These are phyloP conservation scores for Sarcophaga subvicina DNA, from an alignment of 2,888 invertebrate genomes.

Conservation along the genomic window DNA sequence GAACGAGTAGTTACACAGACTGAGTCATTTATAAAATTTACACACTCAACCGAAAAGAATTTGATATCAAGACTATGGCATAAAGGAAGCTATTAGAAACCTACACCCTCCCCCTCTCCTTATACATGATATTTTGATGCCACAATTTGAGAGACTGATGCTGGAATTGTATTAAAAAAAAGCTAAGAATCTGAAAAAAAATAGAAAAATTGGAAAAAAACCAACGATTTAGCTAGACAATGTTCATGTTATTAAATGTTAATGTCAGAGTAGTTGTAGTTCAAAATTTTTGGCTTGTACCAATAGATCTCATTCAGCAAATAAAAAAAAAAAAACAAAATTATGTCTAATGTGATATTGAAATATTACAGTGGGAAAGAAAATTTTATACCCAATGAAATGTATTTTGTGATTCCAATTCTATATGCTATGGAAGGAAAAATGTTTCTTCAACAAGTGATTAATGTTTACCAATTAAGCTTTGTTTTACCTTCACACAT, in stretches of 20 bases:
- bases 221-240: conserved; percentile 54
- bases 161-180: too few species aligned
- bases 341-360: too few species aligned
- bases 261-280: conserved; percentile 54
- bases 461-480: too few species aligned
- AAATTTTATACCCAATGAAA: neutral
- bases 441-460: too few species aligned
- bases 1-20: conserved; percentile 47
- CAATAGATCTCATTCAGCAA: conserved; percentile 19
- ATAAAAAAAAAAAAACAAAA: too few species aligned
- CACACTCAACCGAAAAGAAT: conserved; percentile 50
- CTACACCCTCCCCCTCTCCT: neutral
- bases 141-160: too few species aligned
- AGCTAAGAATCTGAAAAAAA: neutral
- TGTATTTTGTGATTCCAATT: neutral
- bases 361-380: neutral
- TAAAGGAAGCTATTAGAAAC: conserved; percentile 57
- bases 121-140: neutral
- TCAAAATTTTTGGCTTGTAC: conserved; percentile 38
- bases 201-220: neutral
- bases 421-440: neutral
- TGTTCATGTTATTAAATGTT: conserved; percentile 61
- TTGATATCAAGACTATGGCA: conserved; percentile 34
- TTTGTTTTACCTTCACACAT: too few species aligned
- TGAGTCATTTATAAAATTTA: conserved; percentile 64